These are phyloP conservation scores for Ephialtes manifestator DNA, from an alignment of 2,888 invertebrate species.

Conservation along the genomic window DNA sequence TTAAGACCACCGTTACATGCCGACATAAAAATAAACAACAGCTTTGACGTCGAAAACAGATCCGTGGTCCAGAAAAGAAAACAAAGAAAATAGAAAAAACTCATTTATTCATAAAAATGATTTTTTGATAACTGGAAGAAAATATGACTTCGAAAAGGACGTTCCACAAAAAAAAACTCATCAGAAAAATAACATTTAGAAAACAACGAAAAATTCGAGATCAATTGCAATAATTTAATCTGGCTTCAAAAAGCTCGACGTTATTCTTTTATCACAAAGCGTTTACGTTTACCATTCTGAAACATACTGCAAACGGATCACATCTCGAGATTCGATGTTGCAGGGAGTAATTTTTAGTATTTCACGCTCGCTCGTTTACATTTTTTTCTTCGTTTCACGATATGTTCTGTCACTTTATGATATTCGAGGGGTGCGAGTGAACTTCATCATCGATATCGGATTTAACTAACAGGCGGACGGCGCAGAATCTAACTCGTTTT, in stretches of 20 bases:
- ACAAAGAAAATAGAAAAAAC: background rate
- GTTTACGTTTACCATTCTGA: background rate
- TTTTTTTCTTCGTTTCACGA: conserved; percentile 19
- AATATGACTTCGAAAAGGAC: background rate
- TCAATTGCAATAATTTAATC: background rate
- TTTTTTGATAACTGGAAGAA: background rate
- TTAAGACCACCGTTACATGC: background rate
- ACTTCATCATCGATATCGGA: conserved; percentile 63
- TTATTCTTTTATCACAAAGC: background rate
- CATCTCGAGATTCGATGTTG: conserved; percentile 6
- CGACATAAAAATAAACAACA: background rate
- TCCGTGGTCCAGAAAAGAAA: background rate
- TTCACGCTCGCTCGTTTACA: background rate
- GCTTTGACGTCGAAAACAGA: background rate
- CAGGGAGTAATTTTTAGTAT: conserved; percentile 8
- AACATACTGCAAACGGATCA: background rate
- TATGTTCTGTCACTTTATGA: conserved; percentile 18
- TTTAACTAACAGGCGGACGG: conserved; percentile 38
- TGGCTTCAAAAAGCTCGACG: background rate
- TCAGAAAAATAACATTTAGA: background rate
- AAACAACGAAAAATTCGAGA: background rate
- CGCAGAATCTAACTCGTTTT: conserved; percentile 53
- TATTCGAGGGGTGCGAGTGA: conserved; percentile 30
- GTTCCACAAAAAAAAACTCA: background rate
- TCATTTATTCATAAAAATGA: background rate